These are phyloP conservation scores for Bombus terrestris DNA, from an alignment of 1,140 invertebrate species.

Conservation along the genomic window DNA sequence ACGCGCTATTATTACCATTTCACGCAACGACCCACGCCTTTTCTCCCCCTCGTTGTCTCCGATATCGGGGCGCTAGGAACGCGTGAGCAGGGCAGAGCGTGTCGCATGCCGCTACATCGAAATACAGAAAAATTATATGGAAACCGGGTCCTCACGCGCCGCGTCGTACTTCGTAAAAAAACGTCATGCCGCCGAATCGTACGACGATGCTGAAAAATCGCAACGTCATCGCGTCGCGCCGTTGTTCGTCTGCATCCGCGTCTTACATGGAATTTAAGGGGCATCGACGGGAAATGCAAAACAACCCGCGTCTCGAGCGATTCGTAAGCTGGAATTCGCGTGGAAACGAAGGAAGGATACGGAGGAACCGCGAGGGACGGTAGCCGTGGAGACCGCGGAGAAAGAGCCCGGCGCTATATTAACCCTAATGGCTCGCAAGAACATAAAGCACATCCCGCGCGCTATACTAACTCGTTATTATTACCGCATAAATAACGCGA, in stretches of 20 bases:
- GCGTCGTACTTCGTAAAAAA: too few relatives aligned
- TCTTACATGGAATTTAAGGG: too few relatives aligned
- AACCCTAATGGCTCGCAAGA: constrained; percentile 81
- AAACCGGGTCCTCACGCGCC: accelerated
- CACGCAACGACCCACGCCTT: too few relatives aligned
- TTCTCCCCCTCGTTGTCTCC: too few relatives aligned
- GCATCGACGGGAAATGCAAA: too few relatives aligned
- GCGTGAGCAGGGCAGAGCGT: accelerated
- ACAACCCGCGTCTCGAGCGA: neutral
- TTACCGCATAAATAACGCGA: constrained; percentile 83
- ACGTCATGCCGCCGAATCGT: too few relatives aligned
- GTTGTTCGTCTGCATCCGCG: accelerated
- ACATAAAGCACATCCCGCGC: constrained; percentile 83
- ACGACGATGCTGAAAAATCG: too few relatives aligned
- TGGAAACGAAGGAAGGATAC: neutral
- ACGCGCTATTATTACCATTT: too few relatives aligned
- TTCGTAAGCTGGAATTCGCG: neutral
- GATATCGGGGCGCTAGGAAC: too few relatives aligned
- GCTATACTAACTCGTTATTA: constrained; percentile 82
- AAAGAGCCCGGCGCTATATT: constrained; percentile 76
- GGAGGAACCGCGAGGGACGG: neutral
- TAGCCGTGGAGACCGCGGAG: constrained; percentile 28
- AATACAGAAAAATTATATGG: too few relatives aligned
- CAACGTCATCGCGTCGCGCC: too few relatives aligned
- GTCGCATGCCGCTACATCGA: too few relatives aligned